Base-by-base conservation (phyloP, 2,888 invertebrate genomes). In the Luperina testacea region DNA sequence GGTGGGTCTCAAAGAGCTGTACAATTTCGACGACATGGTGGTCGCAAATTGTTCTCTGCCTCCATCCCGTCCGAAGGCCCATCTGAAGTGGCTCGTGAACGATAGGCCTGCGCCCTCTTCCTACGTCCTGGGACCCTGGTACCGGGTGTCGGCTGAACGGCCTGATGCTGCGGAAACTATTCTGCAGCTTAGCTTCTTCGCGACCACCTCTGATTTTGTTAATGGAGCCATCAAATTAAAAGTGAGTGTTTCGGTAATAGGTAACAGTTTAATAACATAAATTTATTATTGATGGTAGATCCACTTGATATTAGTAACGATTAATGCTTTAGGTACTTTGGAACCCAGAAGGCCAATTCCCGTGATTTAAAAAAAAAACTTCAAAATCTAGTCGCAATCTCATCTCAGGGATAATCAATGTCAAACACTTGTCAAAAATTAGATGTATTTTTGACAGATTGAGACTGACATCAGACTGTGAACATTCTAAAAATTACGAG, bases 11-110 rank as follows among this genome's bases (percentile, higher is more conserved):
- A 97, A 97, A 91, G 97, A 97, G 24, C 97, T 98, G 80, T 98
- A 98, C 95, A 98, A 97, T 92, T 97, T 98, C 74, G 98, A 98
- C 38, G 98, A 99, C 91, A 95, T 97, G 71, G 98, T 98, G 53
- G 97, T 97, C 85, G 97, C 98, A 85, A 98, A 98, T 95, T 99
- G 99, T 95, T 98, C 98, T 13, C 98, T 98, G 42, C 97, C 97
- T 24, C 97, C 98, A 77, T 98, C 98, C 57, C 98, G 98, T 87
- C 99, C 98, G 4, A 98, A 98, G 38, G 98, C 98, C 73, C 97
- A 98, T 91, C 97, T 99, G 81, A 97, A 97, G 90, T 99, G 99
- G 98, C 97, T 98, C 95, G 97, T 99, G 93, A 99, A 99, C 94
- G 98, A 98, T 67, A 97, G 97, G 90, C 98, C 97, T 87, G 97